Percentiles rank a stretch among this genome's conserved stretches.
phyloP scores from a whole-genome alignment of 2,888 invertebrate species.

The Melipona bicolor region DNA sequence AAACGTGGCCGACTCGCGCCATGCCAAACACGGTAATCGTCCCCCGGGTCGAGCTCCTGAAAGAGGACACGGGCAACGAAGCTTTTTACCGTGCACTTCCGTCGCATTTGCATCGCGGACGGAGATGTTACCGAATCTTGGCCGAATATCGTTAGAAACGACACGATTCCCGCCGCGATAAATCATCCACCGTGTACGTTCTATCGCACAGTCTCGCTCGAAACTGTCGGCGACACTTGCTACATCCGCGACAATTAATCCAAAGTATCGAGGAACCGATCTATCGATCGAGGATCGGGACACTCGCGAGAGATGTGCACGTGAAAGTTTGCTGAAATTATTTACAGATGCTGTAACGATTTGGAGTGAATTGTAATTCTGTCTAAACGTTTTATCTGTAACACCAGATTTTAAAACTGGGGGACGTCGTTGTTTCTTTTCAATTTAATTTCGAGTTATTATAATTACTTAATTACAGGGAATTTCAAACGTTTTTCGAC shows the following conservation, averaged over 20 bases:
- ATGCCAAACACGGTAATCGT: slow-evolving; percentile 50
- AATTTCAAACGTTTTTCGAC: too few species aligned
- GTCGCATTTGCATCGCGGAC: slow-evolving; percentile 54
- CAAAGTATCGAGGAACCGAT: neutral
- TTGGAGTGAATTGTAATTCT: neutral
- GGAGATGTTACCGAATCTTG: slow-evolving; percentile 61
- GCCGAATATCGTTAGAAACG: slow-evolving; percentile 55
- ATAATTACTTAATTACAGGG: too few species aligned
- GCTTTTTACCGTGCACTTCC: slow-evolving; percentile 48
- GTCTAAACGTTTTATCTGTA: neutral
- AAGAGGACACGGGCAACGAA: slow-evolving; percentile 35
- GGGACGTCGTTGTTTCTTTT: fast-evolving
- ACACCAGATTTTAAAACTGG: neutral
- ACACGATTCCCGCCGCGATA: slow-evolving; percentile 46
- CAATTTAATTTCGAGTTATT: too few species aligned
- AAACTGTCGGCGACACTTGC: neutral
- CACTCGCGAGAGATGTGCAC: neutral
- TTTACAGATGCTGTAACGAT: neutral
- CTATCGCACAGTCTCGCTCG: neutral
- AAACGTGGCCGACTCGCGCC: slow-evolving; percentile 15
- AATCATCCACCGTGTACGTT: slow-evolving; percentile 24
- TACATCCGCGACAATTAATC: neutral
- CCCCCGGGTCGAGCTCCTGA: slow-evolving; percentile 5
- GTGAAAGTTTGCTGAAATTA: neutral
- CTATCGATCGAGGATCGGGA: neutral